Conservation (phyloP, 2,797 vertebrate genomes). For the Harpagifer antarcticus region DNA sequence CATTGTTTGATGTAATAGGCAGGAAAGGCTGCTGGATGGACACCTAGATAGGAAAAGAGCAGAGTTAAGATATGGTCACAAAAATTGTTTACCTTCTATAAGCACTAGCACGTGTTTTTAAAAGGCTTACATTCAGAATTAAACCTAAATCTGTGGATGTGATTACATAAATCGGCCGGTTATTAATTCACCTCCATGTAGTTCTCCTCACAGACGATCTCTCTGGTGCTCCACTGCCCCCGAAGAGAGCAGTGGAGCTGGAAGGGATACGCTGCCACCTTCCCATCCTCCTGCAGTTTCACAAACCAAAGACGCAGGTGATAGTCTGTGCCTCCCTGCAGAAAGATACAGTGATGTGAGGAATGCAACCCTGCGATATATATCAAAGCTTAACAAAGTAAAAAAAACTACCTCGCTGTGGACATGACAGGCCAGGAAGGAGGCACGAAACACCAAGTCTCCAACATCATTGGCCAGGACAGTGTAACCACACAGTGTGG, state of each 20-base stretch:
- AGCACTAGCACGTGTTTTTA: not conserved
- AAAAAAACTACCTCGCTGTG: slow-evolving; percentile 54
- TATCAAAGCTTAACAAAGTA: not conserved
- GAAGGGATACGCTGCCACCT: slow-evolving; percentile 59
- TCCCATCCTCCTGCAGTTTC: slow-evolving; percentile 62
- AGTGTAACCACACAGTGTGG: slow-evolving; percentile 77
- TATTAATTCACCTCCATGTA: slow-evolving; percentile 81
- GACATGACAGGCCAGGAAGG: slow-evolving; percentile 80
- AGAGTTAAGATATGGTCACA: not conserved
- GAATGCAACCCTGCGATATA: not conserved
- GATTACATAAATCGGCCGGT: not conserved
- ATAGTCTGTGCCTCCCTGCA: slow-evolving; percentile 75
- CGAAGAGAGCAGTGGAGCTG: slow-evolving; percentile 73
- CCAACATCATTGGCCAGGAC: slow-evolving; percentile 51
- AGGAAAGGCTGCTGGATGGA: slow-evolving; percentile 34
- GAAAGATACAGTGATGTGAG: not conserved
- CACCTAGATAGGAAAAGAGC: slow-evolving; percentile 42
- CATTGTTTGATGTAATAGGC: not conserved
- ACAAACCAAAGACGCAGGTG: slow-evolving; percentile 76
- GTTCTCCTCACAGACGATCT: slow-evolving; percentile 84
- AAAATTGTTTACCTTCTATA: not conserved
- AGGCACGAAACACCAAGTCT: slow-evolving; percentile 75
- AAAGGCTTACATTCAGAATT: not conserved
- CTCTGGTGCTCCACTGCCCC: slow-evolving; percentile 72
- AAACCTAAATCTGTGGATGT: not conserved